Base-by-base conservation (phyloP, 2,113 vertebrate genomes). In the Tachycineta bicolor region DNA sequence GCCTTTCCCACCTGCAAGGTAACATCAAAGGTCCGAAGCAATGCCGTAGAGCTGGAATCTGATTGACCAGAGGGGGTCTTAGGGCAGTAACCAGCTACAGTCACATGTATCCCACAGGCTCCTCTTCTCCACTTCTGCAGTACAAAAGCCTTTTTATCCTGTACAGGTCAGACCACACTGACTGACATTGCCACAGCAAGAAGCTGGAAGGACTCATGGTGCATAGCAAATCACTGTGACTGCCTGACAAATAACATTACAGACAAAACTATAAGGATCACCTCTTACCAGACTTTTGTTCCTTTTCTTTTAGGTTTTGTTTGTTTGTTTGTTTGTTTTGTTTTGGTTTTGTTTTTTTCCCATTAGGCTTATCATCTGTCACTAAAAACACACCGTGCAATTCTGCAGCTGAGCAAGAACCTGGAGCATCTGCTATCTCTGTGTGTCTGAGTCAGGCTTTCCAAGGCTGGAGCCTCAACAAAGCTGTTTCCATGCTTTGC, bases 371-470 rank as follows among this genome's bases (percentile, higher is more conserved):
- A 68, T 68, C 9, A 58, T 50, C 39, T 63, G 59, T 34, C 81
- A 47, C 69, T 78, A 25, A 67, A 87, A 82, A 37, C 29, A 77
- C 12, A 11, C 26, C 0, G 0, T 24, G 19, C n/a, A 69, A 23
- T n/a, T 65, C 63, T 20, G 12, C 46, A 76, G 68, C 63, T 74
- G 41, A 24, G 34, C 50, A 63, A 65, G 80, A 75, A 59, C 20
- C 39, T 47, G 43, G 11, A 59, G 50, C 43, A 75, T 14, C 26
- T 0, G 0, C 43, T n/a, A 1, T 6, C 31, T 70, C 44, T 0
- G 1, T 31, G 11, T 0, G 0, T 19, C 7, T n/a, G 9, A 67
- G 10, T 34, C 33, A n/a, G 11, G 26, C 26, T 78, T 71, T 73
- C 49, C 75, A 44, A 85, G 49, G 41, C 41, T 69, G 44, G 31